Conservation (phyloP, 2,888 invertebrate species). For the Mamestra brassicae region DNA sequence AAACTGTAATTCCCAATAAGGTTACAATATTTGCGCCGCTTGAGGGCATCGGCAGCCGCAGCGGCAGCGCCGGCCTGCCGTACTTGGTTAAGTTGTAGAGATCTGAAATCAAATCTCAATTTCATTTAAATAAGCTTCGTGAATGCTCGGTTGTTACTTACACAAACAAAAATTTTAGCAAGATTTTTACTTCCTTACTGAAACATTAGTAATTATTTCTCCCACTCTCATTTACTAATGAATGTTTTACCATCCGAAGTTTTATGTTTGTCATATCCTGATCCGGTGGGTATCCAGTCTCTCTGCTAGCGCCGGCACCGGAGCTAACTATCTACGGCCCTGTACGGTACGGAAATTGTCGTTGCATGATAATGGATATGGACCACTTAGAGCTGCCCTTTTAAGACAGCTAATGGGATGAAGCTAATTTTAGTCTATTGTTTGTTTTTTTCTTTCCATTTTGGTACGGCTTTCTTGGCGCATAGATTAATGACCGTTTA, state of each 20-base stretch:
- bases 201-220: neutral
- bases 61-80: too few relatives aligned
- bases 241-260: neutral
- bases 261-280: constrained; percentile 12
- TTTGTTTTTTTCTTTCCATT: constrained; percentile 15
- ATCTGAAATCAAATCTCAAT: constrained; percentile 2
- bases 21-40: too few relatives aligned
- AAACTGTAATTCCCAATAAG: too few relatives aligned
- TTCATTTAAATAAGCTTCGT: neutral
- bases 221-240: neutral
- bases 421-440: constrained; percentile 26
- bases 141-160: neutral
- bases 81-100: too few relatives aligned
- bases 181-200: neutral
- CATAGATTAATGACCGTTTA: neutral
- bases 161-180: neutral
- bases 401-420: constrained; percentile 33
- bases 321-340: constrained; percentile 34
- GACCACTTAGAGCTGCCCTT: constrained; percentile 49
- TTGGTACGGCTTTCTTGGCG: neutral
- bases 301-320: constrained; percentile 3
- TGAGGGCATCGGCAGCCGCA: too few relatives aligned
- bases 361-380: constrained; percentile 53
- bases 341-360: constrained; percentile 51
- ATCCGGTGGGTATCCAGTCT: constrained; percentile 22